Evolutionary conservation across 2,888 invertebrate genomes (phyloP).

Genomic region (Apamea monoglypha): DNA sequence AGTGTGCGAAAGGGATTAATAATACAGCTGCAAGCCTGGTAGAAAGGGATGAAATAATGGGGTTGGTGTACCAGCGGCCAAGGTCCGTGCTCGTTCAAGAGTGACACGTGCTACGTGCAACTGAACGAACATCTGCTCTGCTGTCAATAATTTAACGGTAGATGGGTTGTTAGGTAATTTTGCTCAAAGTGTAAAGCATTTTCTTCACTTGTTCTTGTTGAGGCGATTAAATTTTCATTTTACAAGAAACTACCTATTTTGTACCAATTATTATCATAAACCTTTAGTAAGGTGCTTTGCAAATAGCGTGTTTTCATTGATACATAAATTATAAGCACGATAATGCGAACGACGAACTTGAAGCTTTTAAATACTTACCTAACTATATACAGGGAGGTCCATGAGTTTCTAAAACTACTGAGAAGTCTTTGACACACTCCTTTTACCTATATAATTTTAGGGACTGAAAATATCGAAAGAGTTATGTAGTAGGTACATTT

Average conservation of each 20-base stretch:
- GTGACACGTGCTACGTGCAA: conserved; percentile 83
- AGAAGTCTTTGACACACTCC: background rate
- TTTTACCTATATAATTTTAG: background rate
- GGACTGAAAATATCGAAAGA: background rate
- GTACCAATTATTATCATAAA: conserved; percentile 12
- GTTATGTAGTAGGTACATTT: too few species aligned
- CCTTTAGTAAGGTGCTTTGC: conserved; percentile 30
- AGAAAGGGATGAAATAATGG: conserved; percentile 78
- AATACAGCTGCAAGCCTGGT: conserved; percentile 64
- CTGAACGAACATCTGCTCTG: conserved; percentile 84
- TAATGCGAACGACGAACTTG: conserved; percentile 20
- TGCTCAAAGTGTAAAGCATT: background rate
- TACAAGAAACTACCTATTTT: conserved; percentile 16
- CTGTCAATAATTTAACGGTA: conserved; percentile 59
- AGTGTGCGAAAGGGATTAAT: conserved; percentile 77
- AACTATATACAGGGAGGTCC: background rate
- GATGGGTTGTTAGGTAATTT: conserved; percentile 19
- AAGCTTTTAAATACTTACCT: conserved; percentile 1
- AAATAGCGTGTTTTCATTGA: conserved; percentile 49
- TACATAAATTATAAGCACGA: conserved; percentile 14
- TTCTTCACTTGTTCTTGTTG: background rate
- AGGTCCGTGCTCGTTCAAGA: conserved; percentile 85
- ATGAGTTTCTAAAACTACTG: background rate
- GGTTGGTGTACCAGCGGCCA: conserved; percentile 80
- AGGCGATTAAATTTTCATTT: background rate